These are phyloP conservation scores for Mechanitis mazaeus DNA, from an alignment of 2,888 invertebrate species.

Conservation along the genomic window DNA sequence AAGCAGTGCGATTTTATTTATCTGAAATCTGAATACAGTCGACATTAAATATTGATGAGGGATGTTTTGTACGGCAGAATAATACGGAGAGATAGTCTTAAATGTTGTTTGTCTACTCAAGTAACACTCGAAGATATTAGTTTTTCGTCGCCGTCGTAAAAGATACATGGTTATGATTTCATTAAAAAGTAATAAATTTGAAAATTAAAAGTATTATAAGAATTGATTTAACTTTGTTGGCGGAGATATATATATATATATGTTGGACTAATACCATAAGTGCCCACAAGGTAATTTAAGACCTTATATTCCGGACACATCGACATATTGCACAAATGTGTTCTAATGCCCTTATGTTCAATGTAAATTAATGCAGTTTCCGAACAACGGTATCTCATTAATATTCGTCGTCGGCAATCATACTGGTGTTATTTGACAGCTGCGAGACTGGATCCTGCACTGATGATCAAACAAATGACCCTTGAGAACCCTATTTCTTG, in stretches of 20 bases:
- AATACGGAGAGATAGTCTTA: constrained; percentile 12
- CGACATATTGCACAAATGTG: constrained; percentile 30
- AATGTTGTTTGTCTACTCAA: constrained; percentile 8
- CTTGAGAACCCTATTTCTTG: background rate
- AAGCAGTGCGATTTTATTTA: constrained; percentile 10
- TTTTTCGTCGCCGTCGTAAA: background rate
- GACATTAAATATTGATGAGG: constrained; percentile 17
- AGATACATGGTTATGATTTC: background rate
- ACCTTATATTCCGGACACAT: constrained; percentile 53
- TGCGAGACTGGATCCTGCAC: constrained; percentile 8
- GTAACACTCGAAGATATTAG: background rate
- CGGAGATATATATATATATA: no score
- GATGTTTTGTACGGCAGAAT: constrained; percentile 8
- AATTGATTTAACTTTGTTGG: no score
- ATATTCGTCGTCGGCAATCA: constrained; percentile 29
- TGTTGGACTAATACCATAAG: no score
- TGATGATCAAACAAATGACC: constrained; percentile 5
- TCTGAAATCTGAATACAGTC: constrained; percentile 6
- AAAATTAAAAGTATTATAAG: no score
- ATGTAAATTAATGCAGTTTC: constrained; percentile 17
- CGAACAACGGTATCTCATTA: constrained; percentile 34
- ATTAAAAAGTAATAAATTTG: no score
- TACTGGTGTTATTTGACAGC: constrained; percentile 18
- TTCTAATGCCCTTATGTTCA: constrained; percentile 39
- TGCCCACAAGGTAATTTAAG: constrained; percentile 30